Evolutionary conservation across 1,140 invertebrate species (phyloP).

Genomic region (Mercenaria mercenaria): DNA sequence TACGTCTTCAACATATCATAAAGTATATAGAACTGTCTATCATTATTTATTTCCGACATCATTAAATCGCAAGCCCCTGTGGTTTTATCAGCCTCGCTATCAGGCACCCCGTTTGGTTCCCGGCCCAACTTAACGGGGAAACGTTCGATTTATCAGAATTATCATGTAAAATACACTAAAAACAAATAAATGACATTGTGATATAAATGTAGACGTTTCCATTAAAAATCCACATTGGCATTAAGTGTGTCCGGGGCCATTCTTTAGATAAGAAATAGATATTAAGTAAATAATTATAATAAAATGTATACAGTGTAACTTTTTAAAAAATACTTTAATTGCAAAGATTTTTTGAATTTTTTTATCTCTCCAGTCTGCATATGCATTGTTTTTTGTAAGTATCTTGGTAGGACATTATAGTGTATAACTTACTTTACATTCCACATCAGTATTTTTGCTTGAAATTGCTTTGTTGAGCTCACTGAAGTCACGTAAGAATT

Average conservation of each 20-base stretch:
- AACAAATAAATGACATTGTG: slow-evolving; percentile 58
- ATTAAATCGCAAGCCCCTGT: slow-evolving; percentile 21
- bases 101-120: slow-evolving; percentile 20
- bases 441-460: too few relatives aligned
- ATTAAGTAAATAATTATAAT: background rate
- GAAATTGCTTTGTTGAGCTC: too few relatives aligned
- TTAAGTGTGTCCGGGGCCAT: background rate
- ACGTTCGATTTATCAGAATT: slow-evolving; percentile 22
- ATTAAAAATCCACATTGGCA: background rate
- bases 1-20: slow-evolving; percentile 52
- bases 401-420: too few relatives aligned
- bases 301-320: background rate
- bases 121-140: slow-evolving; percentile 50
- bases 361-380: too few relatives aligned
- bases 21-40: slow-evolving; percentile 57
- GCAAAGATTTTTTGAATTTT: too few relatives aligned
- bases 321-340: too few relatives aligned
- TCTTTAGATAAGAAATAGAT: background rate
- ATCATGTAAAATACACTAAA: slow-evolving; percentile 54
- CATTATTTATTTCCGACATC: slow-evolving; percentile 28
- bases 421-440: too few relatives aligned
- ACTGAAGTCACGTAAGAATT: too few relatives aligned
- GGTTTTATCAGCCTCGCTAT: slow-evolving; percentile 50
- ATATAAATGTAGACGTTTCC: slow-evolving; percentile 22
- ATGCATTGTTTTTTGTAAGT: too few relatives aligned